Evolutionary conservation across 2,797 vertebrate genomes (phyloP).

Genomic region (Toxotes lorentzi): DNA sequence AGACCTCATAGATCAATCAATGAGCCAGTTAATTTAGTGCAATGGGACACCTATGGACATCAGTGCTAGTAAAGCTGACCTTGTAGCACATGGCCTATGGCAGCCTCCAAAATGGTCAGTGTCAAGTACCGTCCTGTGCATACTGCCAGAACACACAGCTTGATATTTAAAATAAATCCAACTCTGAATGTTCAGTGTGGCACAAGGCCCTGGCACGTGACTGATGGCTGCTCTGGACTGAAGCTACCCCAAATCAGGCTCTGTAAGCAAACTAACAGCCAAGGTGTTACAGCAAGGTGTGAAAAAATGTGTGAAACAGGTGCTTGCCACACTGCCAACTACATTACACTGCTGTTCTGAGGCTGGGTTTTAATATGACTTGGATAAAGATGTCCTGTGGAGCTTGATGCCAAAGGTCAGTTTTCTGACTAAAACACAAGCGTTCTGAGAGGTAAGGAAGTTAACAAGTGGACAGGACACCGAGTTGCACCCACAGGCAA

Average conservation of each 20-base stretch:
- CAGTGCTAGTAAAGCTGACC: constrained; percentile 56
- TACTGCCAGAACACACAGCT: constrained; percentile 8
- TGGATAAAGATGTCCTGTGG: constrained; percentile 14
- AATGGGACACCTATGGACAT: constrained; percentile 64
- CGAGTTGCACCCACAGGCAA: not conserved
- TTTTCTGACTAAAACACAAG: not conserved
- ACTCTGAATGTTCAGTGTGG: not conserved
- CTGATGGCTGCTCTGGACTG: not conserved
- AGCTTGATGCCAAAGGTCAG: constrained; percentile 7
- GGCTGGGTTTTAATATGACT: constrained; percentile 9
- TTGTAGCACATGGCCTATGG: constrained; percentile 56
- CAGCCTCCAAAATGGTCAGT: constrained; percentile 32
- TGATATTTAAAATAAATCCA: constrained; percentile 23
- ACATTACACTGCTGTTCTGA: constrained; percentile 8
- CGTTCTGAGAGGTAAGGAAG: not conserved
- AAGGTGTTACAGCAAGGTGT: constrained; percentile 24
- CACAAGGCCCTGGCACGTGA: not conserved
- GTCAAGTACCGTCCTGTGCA: constrained; percentile 25
- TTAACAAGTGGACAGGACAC: not conserved
- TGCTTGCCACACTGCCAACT: constrained; percentile 25
- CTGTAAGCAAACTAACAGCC: constrained; percentile 9
- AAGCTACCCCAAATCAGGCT: not conserved
- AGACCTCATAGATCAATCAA: constrained; percentile 75
- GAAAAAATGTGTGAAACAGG: constrained; percentile 46
- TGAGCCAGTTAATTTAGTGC: constrained; percentile 72